Conservation (phyloP, 2,113 vertebrate genomes). For the Chinchilla lanigera region DNA sequence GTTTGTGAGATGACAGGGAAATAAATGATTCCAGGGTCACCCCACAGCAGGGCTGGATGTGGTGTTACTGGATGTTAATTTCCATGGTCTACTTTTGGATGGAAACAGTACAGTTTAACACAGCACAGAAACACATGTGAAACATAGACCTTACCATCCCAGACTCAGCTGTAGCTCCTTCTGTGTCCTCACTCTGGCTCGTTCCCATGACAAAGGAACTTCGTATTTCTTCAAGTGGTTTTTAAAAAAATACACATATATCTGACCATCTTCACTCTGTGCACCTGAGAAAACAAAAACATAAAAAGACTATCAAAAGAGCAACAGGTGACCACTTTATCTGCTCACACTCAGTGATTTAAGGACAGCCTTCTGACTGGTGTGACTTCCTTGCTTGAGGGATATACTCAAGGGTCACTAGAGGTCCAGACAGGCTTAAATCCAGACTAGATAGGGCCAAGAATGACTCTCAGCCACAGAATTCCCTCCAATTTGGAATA, state of each 20-base stretch:
- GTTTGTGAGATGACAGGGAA: neutral
- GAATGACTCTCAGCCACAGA: neutral
- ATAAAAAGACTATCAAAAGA: neutral
- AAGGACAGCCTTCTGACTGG: neutral
- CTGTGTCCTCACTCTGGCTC: constrained; percentile 88
- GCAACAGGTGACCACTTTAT: neutral
- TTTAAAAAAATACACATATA: constrained; percentile 92
- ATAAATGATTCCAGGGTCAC: neutral
- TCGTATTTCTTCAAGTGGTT: constrained; percentile 88
- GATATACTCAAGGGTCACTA: neutral
- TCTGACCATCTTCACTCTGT: constrained; percentile 91
- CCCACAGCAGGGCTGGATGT: neutral
- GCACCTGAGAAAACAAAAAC: constrained; percentile 86
- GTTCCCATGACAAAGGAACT: constrained; percentile 90
- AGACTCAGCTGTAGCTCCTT: constrained; percentile 81
- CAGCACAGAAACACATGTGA: neutral
- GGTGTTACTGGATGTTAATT: neutral
- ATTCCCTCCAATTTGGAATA: neutral
- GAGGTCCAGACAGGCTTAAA: neutral
- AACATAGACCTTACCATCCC: constrained; percentile 76
- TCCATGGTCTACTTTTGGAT: neutral
- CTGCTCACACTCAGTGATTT: neutral
- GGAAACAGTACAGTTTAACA: neutral
- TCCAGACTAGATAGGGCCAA: neutral
- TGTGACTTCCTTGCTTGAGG: neutral